Conservation (phyloP, 2,888 invertebrate genomes). For the Xanthorhoe spadicearia region DNA sequence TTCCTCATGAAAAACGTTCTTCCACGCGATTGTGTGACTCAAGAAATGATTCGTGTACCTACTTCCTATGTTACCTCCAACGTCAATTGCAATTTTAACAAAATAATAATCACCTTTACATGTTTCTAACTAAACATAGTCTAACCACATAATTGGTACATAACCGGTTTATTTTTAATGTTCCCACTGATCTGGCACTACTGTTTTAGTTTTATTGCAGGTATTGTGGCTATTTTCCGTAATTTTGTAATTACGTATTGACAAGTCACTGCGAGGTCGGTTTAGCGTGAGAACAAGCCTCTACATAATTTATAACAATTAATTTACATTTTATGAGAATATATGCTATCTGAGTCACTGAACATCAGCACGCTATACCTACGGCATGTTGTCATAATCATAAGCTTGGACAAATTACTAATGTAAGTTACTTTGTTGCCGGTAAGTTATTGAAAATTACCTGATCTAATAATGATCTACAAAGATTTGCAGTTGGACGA, state of each 20-base stretch:
- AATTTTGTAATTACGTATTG: conserved; percentile 44
- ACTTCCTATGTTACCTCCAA: background rate
- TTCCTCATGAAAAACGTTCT: too few relatives aligned
- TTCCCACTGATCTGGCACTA: conserved; percentile 18
- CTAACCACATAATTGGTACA: conserved; percentile 1
- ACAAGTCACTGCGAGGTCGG: conserved; percentile 42
- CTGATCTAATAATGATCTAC: too few relatives aligned
- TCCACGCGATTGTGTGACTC: too few relatives aligned
- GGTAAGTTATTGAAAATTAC: too few relatives aligned
- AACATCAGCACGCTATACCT: conserved; percentile 34
- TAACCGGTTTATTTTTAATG: conserved; percentile 11
- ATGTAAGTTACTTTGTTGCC: too few relatives aligned
- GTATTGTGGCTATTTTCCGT: conserved; percentile 41
- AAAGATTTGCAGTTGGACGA: too few relatives aligned
- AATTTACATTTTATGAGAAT: conserved; percentile 45
- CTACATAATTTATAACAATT: conserved; percentile 40
- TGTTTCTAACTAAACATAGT: background rate
- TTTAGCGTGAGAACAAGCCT: conserved; percentile 45
- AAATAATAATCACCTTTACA: background rate
- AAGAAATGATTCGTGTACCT: too few relatives aligned
- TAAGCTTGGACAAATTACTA: background rate
- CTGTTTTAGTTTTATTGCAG: conserved; percentile 30
- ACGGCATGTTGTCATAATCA: conserved; percentile 13
- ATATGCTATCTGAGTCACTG: conserved; percentile 37
- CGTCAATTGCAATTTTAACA: background rate